Conservation (phyloP, 2,797 vertebrate species). For the Poeciliopsis paucimaculata region DNA sequence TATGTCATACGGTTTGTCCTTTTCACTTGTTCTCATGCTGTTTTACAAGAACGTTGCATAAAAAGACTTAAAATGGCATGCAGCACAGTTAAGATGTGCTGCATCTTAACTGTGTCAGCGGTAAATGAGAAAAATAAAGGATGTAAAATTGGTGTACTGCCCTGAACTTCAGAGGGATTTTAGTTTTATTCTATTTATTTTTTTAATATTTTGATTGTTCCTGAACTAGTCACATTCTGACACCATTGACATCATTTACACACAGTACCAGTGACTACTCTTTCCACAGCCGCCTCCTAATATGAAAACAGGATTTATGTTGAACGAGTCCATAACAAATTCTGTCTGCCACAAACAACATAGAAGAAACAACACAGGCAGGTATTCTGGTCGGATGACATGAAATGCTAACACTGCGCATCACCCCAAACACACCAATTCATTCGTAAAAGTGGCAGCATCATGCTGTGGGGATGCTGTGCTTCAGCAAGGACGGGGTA, state of each 20-base stretch:
- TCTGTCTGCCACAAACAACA: neutral
- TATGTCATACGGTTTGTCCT: neutral
- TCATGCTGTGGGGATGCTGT: neutral
- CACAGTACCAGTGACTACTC: neutral
- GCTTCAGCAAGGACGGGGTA: neutral
- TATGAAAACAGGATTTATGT: neutral
- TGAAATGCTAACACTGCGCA: neutral
- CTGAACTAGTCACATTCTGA: neutral
- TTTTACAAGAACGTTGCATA: neutral
- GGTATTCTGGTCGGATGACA: neutral
- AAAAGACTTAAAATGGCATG: neutral
- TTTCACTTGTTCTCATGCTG: slow-evolving; percentile 10
- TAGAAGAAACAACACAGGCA: neutral
- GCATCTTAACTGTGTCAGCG: no score
- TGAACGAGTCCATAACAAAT: neutral
- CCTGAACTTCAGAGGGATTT: neutral
- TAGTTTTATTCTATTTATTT: neutral
- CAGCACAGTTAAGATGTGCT: no score
- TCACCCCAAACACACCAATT: neutral
- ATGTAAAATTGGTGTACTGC: neutral
- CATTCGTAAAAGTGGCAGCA: neutral
- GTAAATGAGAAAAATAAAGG: neutral
- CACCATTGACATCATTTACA: neutral
- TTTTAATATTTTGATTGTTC: neutral
- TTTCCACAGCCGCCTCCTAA: neutral